Evolutionary conservation across 2,797 vertebrate genomes (phyloP).

Genomic region (Sebastes itinus): DNA sequence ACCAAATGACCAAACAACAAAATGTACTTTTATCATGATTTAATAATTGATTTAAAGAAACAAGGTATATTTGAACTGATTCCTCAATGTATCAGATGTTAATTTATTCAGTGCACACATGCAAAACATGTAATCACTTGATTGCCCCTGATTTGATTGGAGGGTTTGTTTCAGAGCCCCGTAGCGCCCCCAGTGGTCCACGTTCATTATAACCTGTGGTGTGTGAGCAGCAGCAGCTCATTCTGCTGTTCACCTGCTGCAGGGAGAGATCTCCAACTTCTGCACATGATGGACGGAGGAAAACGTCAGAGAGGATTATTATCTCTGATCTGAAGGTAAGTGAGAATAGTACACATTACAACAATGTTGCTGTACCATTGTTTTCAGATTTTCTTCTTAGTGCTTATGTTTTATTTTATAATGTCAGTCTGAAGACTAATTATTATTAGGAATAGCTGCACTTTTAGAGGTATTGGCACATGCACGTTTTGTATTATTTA

Average conservation of each 20-base stretch:
- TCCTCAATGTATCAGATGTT: not conserved
- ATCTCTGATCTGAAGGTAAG: constrained; percentile 39
- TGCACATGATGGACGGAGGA: constrained; percentile 11
- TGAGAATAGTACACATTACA: not conserved
- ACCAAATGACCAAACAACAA: not conserved
- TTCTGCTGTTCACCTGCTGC: constrained; percentile 34
- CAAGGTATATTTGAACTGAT: not conserved
- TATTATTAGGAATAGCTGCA: not conserved
- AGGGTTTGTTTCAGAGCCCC: not conserved
- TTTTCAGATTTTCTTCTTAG: not conserved
- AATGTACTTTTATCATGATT: not conserved
- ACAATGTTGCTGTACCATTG: not conserved
- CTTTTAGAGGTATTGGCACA: not conserved
- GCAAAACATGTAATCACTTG: not conserved
- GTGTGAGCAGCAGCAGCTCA: constrained; percentile 14
- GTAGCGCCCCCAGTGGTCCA: constrained; percentile 33
- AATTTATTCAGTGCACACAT: not conserved
- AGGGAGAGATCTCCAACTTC: constrained; percentile 18
- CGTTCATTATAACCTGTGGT: not conserved
- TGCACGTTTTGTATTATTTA: not conserved
- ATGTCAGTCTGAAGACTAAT: too few species aligned
- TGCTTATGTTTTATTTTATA: too few species aligned
- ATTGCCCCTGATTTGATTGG: not conserved
- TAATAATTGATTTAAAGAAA: not conserved
- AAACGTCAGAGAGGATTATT: not conserved